Base-by-base conservation (phyloP, 2,888 invertebrate species). In the Scaptomyza polygonia region DNA sequence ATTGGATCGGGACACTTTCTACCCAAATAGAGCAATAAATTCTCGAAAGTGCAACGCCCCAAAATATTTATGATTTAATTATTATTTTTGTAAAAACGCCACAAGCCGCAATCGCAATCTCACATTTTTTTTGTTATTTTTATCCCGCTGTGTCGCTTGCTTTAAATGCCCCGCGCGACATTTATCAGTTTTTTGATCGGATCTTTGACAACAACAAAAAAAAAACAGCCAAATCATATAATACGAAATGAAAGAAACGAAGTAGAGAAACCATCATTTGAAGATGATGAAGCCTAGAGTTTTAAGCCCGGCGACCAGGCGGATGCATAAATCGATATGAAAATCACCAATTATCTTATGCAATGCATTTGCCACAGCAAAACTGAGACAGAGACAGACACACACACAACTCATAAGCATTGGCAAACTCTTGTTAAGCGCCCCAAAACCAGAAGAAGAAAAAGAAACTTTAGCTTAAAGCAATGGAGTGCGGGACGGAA, bases 261-360 rank as follows among this genome's bases (percentile, higher is more conserved):
- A 58, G 62, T 40, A 29, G 39, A 56, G 25, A 14, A 32, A 30
- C 40, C 44, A 36, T 11, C 40, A 18, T 16, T 30, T 49, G 18
- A 29, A 51, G 27, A 36, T 64, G 52, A n/a, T 36, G 49, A 5
- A 45, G 53, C 36, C 63, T 67, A 63, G 72, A 63, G 62, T 42
- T 43, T 39, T 40, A 67, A 67, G 62, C 27, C 67, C 36, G 62
- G 62, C 40, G 48, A 49, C 53, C 44, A 64, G 76, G 87, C 89
- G 89, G 89, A 90, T 90, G 90, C 89, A 90, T 90, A 90, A 90
- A 90, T 90, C 88, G 89, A 87, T 84, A 76, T 77, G 84, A 81
- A 85, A 85, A 88, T 84, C 86, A 88, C 88, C 88, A 89, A 86
- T 88, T 89, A 89, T 86, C 84, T 80, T 86, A 80, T 78, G 79